Evolutionary conservation across 2,113 vertebrate genomes (phyloP), one percentile per base, ranked within the genome.

Genomic region (Oryzias curvinotus): DNA sequence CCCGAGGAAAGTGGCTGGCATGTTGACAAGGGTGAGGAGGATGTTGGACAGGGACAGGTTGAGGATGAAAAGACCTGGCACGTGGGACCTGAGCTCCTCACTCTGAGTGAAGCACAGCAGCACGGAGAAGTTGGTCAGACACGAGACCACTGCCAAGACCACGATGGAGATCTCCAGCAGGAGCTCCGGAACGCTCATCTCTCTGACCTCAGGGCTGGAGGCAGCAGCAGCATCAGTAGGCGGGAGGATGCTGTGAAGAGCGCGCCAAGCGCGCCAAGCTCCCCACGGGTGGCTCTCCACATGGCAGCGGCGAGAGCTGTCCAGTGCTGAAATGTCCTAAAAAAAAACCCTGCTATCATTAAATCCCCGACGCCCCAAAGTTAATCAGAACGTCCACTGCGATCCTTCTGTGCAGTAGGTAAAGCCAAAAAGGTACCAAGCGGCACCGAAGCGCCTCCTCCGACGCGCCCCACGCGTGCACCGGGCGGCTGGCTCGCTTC

Each of bases 21-120:
- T 92, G 88, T 92, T 93, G 43, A 92, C 65, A 19, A 92, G 30
- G 0, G 89, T 86, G 60, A 92, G 89, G 26, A 94, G 88, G 75
- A 92, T 87, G 83, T 93, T 94, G 90, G 93, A 92, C 57, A 92
- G 86, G 3, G 90, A 92, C 30, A 91, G 87, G 73, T 91, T 95
- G 18, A 91, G 87, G 85, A 89, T 87, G 83, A 92, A 92, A 63
- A 93, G 53, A 14, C 92, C 92, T 1, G 91, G 88, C 4, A 91
- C 92, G 51, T 94, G 92, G 57, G 87, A 87, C 21, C 92, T 86
- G 41, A 93, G 87, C 65, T 93, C 89, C 13, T 88, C 80, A 73
- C 94, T 93, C 78, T 85, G 90, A 65, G 84, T 61, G 76, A 94
- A 93, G 65, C 92, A 91, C 81, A 93, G 81, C 80, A 94, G 86